Base-by-base conservation (phyloP, 2,797 vertebrate species). In the Spinus olivaceus region DNA sequence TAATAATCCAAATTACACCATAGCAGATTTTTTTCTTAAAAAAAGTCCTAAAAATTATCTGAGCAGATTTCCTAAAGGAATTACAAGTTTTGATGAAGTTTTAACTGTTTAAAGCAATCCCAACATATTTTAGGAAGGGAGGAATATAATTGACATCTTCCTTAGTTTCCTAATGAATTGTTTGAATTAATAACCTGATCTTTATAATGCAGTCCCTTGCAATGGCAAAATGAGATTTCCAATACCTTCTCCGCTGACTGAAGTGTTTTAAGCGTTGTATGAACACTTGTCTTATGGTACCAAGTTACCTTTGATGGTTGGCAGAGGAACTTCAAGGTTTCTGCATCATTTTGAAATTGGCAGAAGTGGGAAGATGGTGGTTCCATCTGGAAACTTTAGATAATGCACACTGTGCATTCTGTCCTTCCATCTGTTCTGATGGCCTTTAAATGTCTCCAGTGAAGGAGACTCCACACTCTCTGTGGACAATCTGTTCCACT, bases 301-400 rank as follows among this genome's bases (percentile, higher is more conserved):
- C 27, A 66, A 70, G 6, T 59, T 93, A 80, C 13, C 16, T 81
- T 56, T 67, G 17, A 49, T 24, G 9, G 7, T 33, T 71, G 42
- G 6, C 10, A 71, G 22, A 91, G 35, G 39, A 69, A n/a, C 18
- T 35, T 72, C 35, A 85, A 39, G 21, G 15, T 41, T 77, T 85
- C 47, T 14, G 0, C 17, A 32, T 44, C 3, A 37, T 63, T 60
- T 88, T 81, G 20, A 37, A 32, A 69, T 17, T 3, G 0, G 12
- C 4, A 1, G 41, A 35, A 80, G 32, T 39, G 39, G 10, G 14
- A 85, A 80, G 24, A 22, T 0, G 3, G 8, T 20, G 7, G 2
- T 76, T 72, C 8, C 66, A 0, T 64, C 22, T 41, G 21, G 16
- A 89, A 91, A 66, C 11, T 56, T 13, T 25, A 69, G 30, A 24